Evolutionary conservation across 2,113 vertebrate genomes (phyloP), one percentile per base, ranked within the genome.

Genomic region (Trinectes maculatus): DNA sequence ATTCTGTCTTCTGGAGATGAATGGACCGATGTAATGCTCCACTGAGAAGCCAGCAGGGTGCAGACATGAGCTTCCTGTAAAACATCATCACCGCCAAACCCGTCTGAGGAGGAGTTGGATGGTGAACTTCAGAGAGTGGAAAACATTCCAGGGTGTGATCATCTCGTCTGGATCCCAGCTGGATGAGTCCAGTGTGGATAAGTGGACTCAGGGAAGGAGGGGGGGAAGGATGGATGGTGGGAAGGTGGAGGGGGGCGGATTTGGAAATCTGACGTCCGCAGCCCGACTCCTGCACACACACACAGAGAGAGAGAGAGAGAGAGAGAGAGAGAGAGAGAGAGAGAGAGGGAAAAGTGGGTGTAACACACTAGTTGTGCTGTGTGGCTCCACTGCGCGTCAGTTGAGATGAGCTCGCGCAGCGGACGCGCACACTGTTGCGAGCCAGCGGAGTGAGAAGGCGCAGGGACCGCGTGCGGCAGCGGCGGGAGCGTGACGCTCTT

Each of bases 11-110:
- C 28, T 33, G 24, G 33, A 34, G 21, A 36, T 18, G 51, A 62
- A 68, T 57, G 15, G 49, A 69, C 40, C 58, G 52, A 46, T 71
- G 70, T 19, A 69, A 54, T 54, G 67, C 56, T 82, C 72, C 79
- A 19, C 40, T 29, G 70, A 76, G 33, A 85, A 93, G 91, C 95
- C 96, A 96, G 94, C 92, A 94, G 96, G 94, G 95, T 92, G 97
- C 96, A 97, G 95, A 87, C 94, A 93, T 90, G 95, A 96, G 95
- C 95, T 95, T 94, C 75, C 47, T 61, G 34, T 43, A 62, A 62
- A 80, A 83, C 21, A 28, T 13, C 71, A 77, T 69, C 46, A 44
- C 56, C 8, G 39, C 54, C 61, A 74, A 78, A 78, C 84, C 69
- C 44, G 79, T 79, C 55, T 70, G 39, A 63, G 33, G 61, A 24